Evolutionary conservation across 2,888 invertebrate species (phyloP).

Genomic region (Erannis defoliaria): DNA sequence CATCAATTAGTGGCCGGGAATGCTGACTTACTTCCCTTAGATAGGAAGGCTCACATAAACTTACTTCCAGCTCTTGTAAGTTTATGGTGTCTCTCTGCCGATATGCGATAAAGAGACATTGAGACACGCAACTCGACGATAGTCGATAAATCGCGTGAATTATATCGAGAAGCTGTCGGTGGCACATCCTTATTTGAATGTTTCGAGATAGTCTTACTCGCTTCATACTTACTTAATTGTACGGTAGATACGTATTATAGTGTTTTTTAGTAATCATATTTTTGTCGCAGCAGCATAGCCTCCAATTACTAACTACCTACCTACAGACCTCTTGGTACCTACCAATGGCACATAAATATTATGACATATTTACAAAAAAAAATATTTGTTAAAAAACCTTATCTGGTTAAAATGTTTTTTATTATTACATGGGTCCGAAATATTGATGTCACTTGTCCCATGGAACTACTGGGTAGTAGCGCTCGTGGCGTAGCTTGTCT

Average conservation of each 20-base stretch:
- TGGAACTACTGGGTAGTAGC: no score
- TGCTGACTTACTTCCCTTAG: conserved; percentile 69
- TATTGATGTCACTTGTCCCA: no score
- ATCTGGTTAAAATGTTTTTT: no score
- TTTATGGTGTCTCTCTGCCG: conserved; percentile 30
- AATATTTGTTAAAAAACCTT: no score
- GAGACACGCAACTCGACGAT: conserved; percentile 69
- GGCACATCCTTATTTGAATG: conserved; percentile 72
- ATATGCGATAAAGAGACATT: conserved; percentile 34
- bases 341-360: no score
- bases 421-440: no score
- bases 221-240: no score
- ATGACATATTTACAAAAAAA: no score
- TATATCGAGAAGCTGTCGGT: conserved; percentile 70
- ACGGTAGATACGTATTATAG: no score
- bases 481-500: no score
- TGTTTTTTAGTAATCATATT: background rate
- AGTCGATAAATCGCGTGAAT: conserved; percentile 72
- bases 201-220: background rate
- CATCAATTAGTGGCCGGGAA: conserved; percentile 65
- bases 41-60: conserved; percentile 62
- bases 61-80: conserved; percentile 20
- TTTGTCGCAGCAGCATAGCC: background rate
- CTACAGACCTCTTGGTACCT: no score
- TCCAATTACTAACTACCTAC: no score